phyloP scores from a whole-genome alignment of 2,888 invertebrate genomes.

The Diaperis boleti region DNA sequence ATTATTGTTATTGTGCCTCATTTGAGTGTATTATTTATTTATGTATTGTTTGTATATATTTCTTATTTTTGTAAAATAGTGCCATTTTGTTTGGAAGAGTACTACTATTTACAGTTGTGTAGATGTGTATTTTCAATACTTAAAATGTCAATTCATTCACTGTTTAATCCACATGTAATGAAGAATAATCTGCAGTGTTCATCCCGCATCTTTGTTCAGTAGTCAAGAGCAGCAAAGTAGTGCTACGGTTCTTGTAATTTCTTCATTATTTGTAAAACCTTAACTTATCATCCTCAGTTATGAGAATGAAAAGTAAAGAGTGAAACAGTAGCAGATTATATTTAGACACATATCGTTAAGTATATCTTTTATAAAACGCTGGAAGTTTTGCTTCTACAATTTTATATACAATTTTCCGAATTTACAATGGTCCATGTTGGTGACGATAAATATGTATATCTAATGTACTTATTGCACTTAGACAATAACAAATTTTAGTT shows the following conservation, averaged over 20 bases:
- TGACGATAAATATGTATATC: slow-evolving; percentile 13
- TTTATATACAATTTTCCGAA: slow-evolving; percentile 24
- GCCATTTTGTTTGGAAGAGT: slow-evolving; percentile 25
- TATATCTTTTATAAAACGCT: slow-evolving; percentile 27
- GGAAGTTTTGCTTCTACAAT: slow-evolving; percentile 19
- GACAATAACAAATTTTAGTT: slow-evolving; percentile 35
- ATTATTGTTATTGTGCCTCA: slow-evolving; percentile 31
- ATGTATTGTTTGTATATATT: slow-evolving; percentile 30
- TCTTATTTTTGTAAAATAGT: slow-evolving; percentile 25
- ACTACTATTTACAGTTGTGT: neutral
- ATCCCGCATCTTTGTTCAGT: too few relatives aligned
- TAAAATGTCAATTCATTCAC: slow-evolving; percentile 5
- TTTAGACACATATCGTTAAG: slow-evolving; percentile 31
- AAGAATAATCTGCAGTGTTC: neutral
- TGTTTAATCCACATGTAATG: neutral
- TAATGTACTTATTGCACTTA: slow-evolving; percentile 27
- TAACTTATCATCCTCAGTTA: too few relatives aligned
- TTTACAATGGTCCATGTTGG: slow-evolving; percentile 28
- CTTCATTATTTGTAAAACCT: too few relatives aligned
- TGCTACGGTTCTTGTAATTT: too few relatives aligned
- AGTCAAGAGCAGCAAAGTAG: too few relatives aligned
- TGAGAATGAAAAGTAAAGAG: slow-evolving; percentile 38
- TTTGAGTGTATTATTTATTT: slow-evolving; percentile 23
- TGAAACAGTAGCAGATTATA: slow-evolving; percentile 15
- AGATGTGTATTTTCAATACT: neutral